Base-by-base conservation (phyloP, 2,888 invertebrate species). In the Pachymerium ferrugineum region DNA sequence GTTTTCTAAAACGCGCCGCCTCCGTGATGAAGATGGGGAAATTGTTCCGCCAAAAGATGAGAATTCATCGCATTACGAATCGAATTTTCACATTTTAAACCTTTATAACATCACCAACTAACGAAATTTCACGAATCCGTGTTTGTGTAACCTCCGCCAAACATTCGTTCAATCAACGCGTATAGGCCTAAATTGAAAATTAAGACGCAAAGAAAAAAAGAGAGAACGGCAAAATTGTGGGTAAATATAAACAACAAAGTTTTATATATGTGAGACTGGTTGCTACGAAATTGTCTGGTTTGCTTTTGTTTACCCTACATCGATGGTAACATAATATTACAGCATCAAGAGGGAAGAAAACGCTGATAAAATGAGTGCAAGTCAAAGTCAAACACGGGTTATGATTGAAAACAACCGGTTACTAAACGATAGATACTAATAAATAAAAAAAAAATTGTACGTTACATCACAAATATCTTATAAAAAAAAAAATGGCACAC, bases 251-350 rank as follows among this genome's bases (percentile, higher is more conserved):
- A 47, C 47, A 47, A 14, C n/a, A n/a, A n/a, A n/a, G n/a, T 47
- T 47, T 47, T 47, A 47, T 47, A 47, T 38, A 38, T 47, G 22
- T 47, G n/a, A n/a, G n/a, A n/a, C n/a, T n/a, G 47, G 47, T 47
- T 47, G 47, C 47, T 47, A 16, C n/a, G n/a, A n/a, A n/a, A n/a
- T n/a, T 47, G 47, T 47, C 22, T n/a, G n/a, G n/a, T 47, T 47
- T 22, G 22, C 47, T 47, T 12, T 16, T 47, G 47, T 47, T 47
- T 47, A 47, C 47, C 47, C 47, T 47, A 47, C 19, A 14, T 6
- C 47, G 47, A 47, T 47, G 47, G 47, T 47, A 47, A 47, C 47
- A 47, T 16, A 19, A 47, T 47, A 47, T 47, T 47, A 47, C 12
- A 19, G 47, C 38, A 47, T 47, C 47, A 8, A 47, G 47, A 47